Conservation (phyloP, 2,113 vertebrate genomes). For the Pluvianellus socialis region DNA sequence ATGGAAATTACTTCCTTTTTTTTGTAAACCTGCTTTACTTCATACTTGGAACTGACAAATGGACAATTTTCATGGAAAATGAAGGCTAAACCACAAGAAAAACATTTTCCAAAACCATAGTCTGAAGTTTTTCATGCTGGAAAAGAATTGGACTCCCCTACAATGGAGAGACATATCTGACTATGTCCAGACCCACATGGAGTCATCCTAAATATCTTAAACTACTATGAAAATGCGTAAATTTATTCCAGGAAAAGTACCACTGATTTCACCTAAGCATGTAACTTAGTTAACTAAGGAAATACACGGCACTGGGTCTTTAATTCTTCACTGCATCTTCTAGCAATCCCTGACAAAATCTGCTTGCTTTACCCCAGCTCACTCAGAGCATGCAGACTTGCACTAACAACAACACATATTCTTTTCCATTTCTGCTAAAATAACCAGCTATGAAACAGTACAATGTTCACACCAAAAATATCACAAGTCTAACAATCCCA, state of each 20-base stretch:
- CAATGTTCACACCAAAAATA: not conserved
- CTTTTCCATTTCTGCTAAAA: not conserved
- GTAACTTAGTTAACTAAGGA: not conserved
- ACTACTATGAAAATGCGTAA: not conserved
- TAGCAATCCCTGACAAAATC: not conserved
- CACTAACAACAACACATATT: not conserved
- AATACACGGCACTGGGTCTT: not conserved
- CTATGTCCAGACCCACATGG: not conserved
- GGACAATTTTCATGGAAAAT: not conserved
- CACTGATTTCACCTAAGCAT: not conserved
- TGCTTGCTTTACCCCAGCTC: not conserved
- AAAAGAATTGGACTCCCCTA: not conserved
- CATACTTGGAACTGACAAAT: not conserved
- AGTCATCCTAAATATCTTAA: not conserved
- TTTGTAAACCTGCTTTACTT: not conserved
- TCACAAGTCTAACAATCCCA: not conserved
- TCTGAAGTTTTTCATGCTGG: not conserved
- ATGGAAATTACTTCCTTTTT: not conserved
- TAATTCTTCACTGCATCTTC: not conserved
- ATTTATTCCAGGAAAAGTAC: not conserved
- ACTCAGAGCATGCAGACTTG: not conserved
- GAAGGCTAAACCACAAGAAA: not conserved
- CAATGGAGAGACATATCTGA: not conserved
- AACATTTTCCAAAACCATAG: not conserved
- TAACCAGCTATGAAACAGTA: not conserved